These are phyloP conservation scores for Ochropleura plecta DNA, from an alignment of 2,888 invertebrate genomes.

Conservation along the genomic window DNA sequence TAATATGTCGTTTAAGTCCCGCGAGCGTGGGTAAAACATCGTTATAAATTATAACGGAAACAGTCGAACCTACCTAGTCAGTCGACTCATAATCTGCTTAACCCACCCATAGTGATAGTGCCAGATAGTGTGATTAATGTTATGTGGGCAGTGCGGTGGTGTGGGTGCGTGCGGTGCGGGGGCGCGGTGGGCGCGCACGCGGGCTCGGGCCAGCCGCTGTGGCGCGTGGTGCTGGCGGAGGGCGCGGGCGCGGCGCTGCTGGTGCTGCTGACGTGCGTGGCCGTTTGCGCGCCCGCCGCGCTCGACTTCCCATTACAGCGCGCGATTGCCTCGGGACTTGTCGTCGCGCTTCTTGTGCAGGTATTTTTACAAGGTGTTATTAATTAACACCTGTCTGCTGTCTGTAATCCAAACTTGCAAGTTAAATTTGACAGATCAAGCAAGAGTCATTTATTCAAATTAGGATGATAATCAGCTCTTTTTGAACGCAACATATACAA, in stretches of 20 bases:
- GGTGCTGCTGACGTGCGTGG: conserved; percentile 93
- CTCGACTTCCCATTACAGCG: conserved; percentile 77
- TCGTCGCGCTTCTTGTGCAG: conserved; percentile 92
- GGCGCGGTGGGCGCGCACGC: conserved; percentile 32
- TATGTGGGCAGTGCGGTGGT: conserved; percentile 15
- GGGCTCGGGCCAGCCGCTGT: conserved; percentile 53
- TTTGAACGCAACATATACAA: too few species aligned
- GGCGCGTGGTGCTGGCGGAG: conserved; percentile 90
- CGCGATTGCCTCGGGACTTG: conserved; percentile 92
- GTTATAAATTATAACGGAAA: too few species aligned
- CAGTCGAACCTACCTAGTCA: too few species aligned
- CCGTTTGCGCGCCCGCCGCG: conserved; percentile 81
- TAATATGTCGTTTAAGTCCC: too few species aligned
- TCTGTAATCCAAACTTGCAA: too few species aligned
- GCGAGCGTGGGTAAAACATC: too few species aligned
- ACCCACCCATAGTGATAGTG: too few species aligned
- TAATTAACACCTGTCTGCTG: background rate
- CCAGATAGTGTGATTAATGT: background rate
- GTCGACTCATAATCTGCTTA: too few species aligned
- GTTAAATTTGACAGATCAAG: too few species aligned
- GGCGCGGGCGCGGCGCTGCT: conserved; percentile 92
- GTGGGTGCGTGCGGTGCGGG: conserved; percentile 16
- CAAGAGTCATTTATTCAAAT: too few species aligned
- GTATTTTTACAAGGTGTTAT: conserved; percentile 72
- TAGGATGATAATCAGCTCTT: too few species aligned